phyloP scores from a whole-genome alignment of 2,113 vertebrate genomes.

The Saimiri boliviensis region DNA sequence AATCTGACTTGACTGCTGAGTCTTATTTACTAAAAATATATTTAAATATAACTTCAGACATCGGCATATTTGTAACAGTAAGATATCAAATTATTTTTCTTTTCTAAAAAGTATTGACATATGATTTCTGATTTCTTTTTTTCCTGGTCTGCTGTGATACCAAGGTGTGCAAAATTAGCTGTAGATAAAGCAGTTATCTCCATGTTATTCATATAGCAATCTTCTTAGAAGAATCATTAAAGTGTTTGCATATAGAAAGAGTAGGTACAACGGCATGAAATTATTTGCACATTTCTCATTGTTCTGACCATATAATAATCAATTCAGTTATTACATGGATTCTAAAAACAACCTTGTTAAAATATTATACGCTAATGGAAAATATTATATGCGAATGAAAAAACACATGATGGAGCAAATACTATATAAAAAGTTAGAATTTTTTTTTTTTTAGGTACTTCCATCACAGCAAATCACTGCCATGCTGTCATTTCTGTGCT shows the following conservation, averaged over 20 bases:
- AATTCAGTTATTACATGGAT: background rate
- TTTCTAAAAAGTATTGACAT: constrained; percentile 38
- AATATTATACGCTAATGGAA: background rate
- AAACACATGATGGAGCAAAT: background rate
- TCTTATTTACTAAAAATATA: constrained; percentile 72
- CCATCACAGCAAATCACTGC: background rate
- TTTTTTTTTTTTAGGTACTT: background rate
- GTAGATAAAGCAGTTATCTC: background rate
- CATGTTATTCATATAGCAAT: background rate
- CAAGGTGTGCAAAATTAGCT: background rate
- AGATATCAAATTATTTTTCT: constrained; percentile 45
- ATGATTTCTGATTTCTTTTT: background rate
- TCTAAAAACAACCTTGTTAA: background rate
- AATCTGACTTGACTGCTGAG: constrained; percentile 71
- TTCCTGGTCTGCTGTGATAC: background rate
- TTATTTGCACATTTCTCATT: background rate
- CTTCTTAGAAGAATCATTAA: background rate
- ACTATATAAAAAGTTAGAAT: background rate
- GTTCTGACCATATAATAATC: background rate
- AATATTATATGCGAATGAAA: background rate
- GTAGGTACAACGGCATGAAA: background rate
- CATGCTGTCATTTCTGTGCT: background rate
- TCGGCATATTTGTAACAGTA: constrained; percentile 55
- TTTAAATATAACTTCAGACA: constrained; percentile 61
- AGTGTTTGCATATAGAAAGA: background rate